These are phyloP conservation scores for Trichechus manatus DNA, from an alignment of 2,113 vertebrate species.

Conservation along the genomic window DNA sequence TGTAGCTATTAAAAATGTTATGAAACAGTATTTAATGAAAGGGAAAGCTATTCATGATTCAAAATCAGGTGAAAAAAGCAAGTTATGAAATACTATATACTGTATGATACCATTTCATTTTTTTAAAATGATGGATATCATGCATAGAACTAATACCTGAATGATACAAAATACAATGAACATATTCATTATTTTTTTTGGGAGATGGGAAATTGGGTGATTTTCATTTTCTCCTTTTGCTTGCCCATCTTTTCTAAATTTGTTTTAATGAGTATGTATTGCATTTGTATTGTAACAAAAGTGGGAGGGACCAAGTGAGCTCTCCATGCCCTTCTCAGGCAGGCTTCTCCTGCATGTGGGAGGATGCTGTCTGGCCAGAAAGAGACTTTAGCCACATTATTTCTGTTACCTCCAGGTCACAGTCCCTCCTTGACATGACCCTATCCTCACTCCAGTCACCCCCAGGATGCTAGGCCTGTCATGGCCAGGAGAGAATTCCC, in stretches of 20 bases:
- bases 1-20: background rate
- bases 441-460: no score
- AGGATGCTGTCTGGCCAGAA: background rate
- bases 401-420: background rate
- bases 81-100: background rate
- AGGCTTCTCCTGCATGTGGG: background rate
- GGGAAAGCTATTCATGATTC: background rate
- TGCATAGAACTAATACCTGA: background rate
- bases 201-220: background rate
- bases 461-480: background rate
- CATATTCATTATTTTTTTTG: background rate
- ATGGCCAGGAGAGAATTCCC: background rate
- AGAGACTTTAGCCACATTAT: background rate
- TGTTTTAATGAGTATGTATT: background rate
- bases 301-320: background rate
- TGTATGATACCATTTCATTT: background rate
- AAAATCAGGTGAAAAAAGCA: background rate
- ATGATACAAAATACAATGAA: background rate
- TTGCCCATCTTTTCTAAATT: background rate
- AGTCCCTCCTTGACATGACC: background rate
- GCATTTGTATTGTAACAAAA: background rate
- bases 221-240: conserved; percentile 35
- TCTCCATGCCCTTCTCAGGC: background rate
- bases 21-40: conserved; percentile 14
- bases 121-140: background rate